Evolutionary conservation across 2,113 vertebrate genomes (phyloP), one percentile per base, ranked within the genome.

Genomic region (Bos taurus): DNA sequence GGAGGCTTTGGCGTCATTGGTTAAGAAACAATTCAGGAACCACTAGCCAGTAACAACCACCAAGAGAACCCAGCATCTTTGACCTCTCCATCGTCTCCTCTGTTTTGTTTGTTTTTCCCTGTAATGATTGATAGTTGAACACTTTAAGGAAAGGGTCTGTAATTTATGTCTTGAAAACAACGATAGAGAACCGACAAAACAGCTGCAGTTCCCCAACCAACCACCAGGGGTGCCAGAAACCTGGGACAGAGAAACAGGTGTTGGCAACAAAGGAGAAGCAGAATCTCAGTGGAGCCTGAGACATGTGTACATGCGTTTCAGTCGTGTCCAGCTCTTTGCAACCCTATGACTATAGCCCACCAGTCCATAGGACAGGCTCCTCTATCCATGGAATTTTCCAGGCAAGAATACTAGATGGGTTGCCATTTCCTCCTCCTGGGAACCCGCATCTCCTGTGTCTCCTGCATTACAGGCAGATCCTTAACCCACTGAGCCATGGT

Each of bases 101-200:
- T 46, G 13, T 62, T 92, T 88, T 81, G 36, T 94, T 90, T 74
- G 40, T 98, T 89, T 94, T 93, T 78, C 56, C 33, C 21, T 19
- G 0, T 10, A 46, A 25, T 86, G 67, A 78, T 1, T 82, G 92
- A 71, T 15, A 86, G 54, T 5, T n/a, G 43, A 90, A 74, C 11
- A 48, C 30, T 86, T 90, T 67, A 81, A 92, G 36, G 56, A 86
- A 94, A 91, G 54, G n/a, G 28, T 3, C 67, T 94, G n/a, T 82
- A 82, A 88, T 81, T 71, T 80, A 14, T 84, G 94, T 95, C 71
- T 21, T 48, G 71, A 56, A 59, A 89, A 56, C 7, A 87, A 40
- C 43, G 56, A 96, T 91, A 46, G 91, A 77, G 25, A 50, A 33
- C 40, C 33, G 56, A 21, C 52, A 64, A 1, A 83, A 74, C 10